Conservation (phyloP, 2,888 invertebrate species). For the Antheraea assamensis region DNA sequence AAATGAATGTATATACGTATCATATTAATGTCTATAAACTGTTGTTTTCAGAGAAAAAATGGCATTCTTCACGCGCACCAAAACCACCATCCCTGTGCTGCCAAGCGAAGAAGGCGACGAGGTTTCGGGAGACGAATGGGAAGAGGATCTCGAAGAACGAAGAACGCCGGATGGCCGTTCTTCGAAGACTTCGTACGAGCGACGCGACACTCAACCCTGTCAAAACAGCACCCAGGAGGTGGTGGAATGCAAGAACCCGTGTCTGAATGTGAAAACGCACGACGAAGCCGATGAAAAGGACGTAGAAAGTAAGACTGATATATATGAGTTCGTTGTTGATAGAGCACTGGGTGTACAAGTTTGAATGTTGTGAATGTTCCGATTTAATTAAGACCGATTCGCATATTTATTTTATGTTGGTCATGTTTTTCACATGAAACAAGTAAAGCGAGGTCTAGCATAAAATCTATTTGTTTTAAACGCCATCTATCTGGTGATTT, state of each 20-base stretch:
- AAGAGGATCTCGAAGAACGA: constrained; percentile 68
- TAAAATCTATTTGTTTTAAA: background rate
- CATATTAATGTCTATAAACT: background rate
- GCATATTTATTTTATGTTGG: background rate
- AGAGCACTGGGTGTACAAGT: constrained; percentile 93
- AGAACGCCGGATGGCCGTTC: constrained; percentile 75
- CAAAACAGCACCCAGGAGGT: constrained; percentile 35
- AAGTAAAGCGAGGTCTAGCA: too few relatives aligned
- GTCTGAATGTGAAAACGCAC: constrained; percentile 44
- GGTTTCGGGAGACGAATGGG: constrained; percentile 77
- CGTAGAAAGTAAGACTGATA: constrained; percentile 75
- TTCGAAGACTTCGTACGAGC: constrained; percentile 73
- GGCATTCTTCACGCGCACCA: constrained; percentile 95
- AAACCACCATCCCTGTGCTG: constrained; percentile 88
- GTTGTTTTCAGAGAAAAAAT: constrained; percentile 91
- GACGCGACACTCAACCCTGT: constrained; percentile 43
- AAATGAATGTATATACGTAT: background rate
- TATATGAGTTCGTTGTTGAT: constrained; percentile 92
- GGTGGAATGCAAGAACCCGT: constrained; percentile 70
- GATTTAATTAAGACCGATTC: constrained; percentile 11
- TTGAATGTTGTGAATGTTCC: constrained; percentile 59
- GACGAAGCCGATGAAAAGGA: constrained; percentile 34
- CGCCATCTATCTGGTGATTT: background rate
- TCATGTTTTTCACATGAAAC: background rate
- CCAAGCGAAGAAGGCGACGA: constrained; percentile 84